Conservation (phyloP, 2,888 invertebrate genomes). For the Brassicogethes aeneus region DNA sequence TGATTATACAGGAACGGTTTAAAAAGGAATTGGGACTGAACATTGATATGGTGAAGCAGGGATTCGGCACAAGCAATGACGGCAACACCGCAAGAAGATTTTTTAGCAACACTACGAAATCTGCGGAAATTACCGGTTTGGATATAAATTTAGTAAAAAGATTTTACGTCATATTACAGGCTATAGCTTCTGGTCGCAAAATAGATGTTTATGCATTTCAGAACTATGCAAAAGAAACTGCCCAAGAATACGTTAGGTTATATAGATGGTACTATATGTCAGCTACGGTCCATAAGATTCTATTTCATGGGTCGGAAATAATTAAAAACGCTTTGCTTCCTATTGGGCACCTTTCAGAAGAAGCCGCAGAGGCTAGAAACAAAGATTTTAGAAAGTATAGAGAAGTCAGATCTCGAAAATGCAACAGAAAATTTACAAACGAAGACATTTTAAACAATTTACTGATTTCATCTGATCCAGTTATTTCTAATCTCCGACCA, state of each 20-base stretch:
- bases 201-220: constrained; percentile 5
- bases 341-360: no score
- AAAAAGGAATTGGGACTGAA: constrained; percentile 3
- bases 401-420: constrained; percentile 17
- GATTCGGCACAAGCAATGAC: no score
- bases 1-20: no score
- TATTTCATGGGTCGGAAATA: constrained; percentile 3
- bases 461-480: constrained; percentile 21
- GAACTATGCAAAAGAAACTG: constrained; percentile 6
- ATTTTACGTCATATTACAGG: no score
- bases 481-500: constrained; percentile 17
- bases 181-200: constrained; percentile 1
- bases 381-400: constrained; percentile 2
- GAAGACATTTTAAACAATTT: constrained; percentile 19
- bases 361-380: no score
- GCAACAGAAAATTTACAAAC: constrained; percentile 15
- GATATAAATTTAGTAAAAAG: constrained; percentile 19
- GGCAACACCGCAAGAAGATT: background rate
- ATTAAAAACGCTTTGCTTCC: background rate
- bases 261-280: constrained; percentile 6
- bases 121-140: no score
- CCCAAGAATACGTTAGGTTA: constrained; percentile 3
- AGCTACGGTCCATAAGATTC: constrained; percentile 4
- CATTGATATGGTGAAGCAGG: constrained; percentile 1
- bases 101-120: constrained; percentile 1